Base-by-base conservation (phyloP, 2,888 invertebrate species). In the Calliscelio sp. region DNA sequence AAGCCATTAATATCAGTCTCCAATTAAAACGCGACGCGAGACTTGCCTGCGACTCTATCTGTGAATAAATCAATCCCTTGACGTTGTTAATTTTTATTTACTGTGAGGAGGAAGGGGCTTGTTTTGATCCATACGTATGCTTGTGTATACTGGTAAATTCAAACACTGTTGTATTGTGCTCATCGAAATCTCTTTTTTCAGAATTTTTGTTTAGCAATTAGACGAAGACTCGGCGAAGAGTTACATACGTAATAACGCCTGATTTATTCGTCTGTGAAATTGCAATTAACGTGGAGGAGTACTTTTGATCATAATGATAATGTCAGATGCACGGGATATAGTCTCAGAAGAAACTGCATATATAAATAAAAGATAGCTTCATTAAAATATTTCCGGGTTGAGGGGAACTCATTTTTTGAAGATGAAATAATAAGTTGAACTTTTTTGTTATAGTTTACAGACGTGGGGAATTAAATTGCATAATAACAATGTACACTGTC, bases 11-110 rank as follows among this genome's bases (percentile, higher is more conserved):
- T 41, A 61, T 61, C 41, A 38, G 24, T 59, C 55, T 75, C 75
- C 55, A 75, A 75, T 75, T 75, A 75, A 75, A 75, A 75, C 55
- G 35, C 38, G 32, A 55, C 75, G 75, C 55, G 14, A 65, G 63
- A 63, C 63, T 51, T 53, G 53, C 63, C 41, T 44, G 22, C 41
- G 63, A 53, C 44, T 25, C 55, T 35, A 32, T 18, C 59, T 46
- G 46, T 65, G 75, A 75, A 75, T 75, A 75, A 75, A 74, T 61
- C 66, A 66, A 66, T 66, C 66, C 16, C 22, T 66, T 22, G 22
- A 4, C 7, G 22, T 22, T 66, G 51, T 66, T 66, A 66, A 66
- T 66, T 66, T 66, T 66, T 66, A 66, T 66, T 66, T 66, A 35
- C 35, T 7, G 35, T 16, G 49, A 20, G 7, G 44, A 70, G 57